These are phyloP conservation scores for Drosophila orosa DNA, from an alignment of 1,140 invertebrate genomes.

Conservation along the genomic window DNA sequence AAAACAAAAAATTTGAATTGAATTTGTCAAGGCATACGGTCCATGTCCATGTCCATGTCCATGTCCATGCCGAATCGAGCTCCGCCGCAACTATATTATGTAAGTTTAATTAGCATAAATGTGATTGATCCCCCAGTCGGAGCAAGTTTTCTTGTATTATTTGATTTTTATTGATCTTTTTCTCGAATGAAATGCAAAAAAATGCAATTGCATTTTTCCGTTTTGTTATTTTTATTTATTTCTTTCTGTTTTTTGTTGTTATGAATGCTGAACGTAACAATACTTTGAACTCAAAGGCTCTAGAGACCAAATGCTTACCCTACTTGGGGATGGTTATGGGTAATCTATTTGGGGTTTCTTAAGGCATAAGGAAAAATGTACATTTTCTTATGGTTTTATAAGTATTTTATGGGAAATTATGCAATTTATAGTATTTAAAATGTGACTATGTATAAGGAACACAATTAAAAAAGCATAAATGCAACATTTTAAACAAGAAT, in stretches of 20 bases:
- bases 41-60: slow-evolving; percentile 11
- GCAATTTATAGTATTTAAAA: not conserved
- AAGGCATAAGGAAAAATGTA: not conserved
- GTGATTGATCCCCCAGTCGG: slow-evolving; percentile 76
- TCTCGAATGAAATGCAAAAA: slow-evolving; percentile 76
- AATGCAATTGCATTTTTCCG: slow-evolving; percentile 73
- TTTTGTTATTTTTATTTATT: slow-evolving; percentile 21
- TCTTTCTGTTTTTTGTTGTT: slow-evolving; percentile 51
- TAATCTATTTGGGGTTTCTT: no score
- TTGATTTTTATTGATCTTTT: slow-evolving; percentile 77
- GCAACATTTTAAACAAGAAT: not conserved
- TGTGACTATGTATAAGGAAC: rapidly evolving
- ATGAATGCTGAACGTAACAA: slow-evolving; percentile 58
- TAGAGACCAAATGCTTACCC: slow-evolving; percentile 59
- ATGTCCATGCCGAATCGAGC: slow-evolving; percentile 1
- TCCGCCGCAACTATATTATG: slow-evolving; percentile 55
- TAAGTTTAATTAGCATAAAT: slow-evolving; percentile 80
- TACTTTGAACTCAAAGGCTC: slow-evolving; percentile 57
- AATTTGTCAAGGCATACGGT: slow-evolving; percentile 68
- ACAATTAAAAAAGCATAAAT: not conserved
- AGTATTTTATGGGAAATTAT: not conserved
- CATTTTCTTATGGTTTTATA: not conserved
- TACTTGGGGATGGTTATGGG: slow-evolving; percentile 10
- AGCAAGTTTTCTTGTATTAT: slow-evolving; percentile 77
- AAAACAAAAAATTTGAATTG: slow-evolving; percentile 76